Conservation (phyloP, 2,113 vertebrate genomes). For the Gobiocypris rarus region DNA sequence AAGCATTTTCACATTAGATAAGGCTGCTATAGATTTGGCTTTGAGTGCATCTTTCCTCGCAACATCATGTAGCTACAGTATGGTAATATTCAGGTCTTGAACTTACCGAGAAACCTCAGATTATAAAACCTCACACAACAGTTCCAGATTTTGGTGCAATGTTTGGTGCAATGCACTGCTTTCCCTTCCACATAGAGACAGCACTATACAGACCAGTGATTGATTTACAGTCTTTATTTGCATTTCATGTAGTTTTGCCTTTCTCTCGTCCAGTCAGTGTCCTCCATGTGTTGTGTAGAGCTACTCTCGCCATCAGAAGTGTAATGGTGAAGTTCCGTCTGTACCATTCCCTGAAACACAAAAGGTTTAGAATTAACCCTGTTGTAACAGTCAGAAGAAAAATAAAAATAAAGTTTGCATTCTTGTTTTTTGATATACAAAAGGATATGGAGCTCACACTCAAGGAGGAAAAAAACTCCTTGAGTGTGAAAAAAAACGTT, state of each 20-base stretch:
- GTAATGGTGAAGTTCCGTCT: conserved; percentile 90
- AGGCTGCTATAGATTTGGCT: too few relatives aligned
- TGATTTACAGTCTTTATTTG: conserved; percentile 47
- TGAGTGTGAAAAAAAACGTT: not conserved
- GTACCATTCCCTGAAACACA: conserved; percentile 87
- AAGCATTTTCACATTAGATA: too few relatives aligned
- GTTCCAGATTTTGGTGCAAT: not conserved
- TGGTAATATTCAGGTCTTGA: too few relatives aligned
- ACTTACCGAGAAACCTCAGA: not conserved
- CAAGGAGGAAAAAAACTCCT: not conserved
- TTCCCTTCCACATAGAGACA: not conserved
- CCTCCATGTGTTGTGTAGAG: conserved; percentile 78
- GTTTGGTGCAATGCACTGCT: not conserved
- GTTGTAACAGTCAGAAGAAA: not conserved
- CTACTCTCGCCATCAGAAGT: conserved; percentile 87
- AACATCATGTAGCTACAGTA: not conserved
- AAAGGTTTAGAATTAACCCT: not conserved
- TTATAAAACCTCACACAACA: not conserved
- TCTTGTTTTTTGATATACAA: too few relatives aligned
- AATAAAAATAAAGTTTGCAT: too few relatives aligned
- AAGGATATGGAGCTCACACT: not conserved
- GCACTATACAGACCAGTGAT: not conserved
- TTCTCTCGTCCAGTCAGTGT: conserved; percentile 60
- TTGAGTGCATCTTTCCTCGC: not conserved
- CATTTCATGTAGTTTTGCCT: conserved; percentile 54